phyloP scores from a whole-genome alignment of 2,888 invertebrate genomes.

The Hymenopus coronatus region DNA sequence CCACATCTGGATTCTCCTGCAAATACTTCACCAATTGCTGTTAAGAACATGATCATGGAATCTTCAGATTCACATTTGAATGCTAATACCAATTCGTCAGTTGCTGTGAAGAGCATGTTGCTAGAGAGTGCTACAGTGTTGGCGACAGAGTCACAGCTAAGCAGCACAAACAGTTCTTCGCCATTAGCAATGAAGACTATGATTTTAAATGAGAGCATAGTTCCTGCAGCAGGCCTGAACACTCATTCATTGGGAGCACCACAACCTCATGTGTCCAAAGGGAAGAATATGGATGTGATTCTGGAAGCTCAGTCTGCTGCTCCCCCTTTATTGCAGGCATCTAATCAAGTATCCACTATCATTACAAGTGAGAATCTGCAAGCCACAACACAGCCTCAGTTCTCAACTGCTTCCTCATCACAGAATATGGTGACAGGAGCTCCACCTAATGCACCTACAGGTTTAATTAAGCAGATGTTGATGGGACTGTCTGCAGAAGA shows the following conservation, averaged over 20 bases:
- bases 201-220: neutral
- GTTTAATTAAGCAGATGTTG: neutral
- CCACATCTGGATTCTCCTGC: neutral
- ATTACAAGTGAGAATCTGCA: neutral
- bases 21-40: slow-evolving; percentile 19
- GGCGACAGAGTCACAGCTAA: neutral
- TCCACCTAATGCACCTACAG: neutral
- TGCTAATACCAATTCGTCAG: neutral
- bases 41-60: slow-evolving; percentile 44
- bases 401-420: neutral
- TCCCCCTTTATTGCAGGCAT: neutral
- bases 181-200: neutral
- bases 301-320: neutral
- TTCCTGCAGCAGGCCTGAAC: neutral
- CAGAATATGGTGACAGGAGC: neutral
- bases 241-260: neutral
- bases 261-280: neutral
- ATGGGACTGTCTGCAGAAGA: neutral
- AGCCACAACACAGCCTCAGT: neutral
- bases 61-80: neutral
- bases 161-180: neutral
- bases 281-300: neutral
- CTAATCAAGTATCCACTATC: neutral
- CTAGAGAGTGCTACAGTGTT: neutral
- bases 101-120: slow-evolving; percentile 17